Conservation (phyloP, 53 echinoderm and acorn worm genomes). For the Arbacia lixula region DNA sequence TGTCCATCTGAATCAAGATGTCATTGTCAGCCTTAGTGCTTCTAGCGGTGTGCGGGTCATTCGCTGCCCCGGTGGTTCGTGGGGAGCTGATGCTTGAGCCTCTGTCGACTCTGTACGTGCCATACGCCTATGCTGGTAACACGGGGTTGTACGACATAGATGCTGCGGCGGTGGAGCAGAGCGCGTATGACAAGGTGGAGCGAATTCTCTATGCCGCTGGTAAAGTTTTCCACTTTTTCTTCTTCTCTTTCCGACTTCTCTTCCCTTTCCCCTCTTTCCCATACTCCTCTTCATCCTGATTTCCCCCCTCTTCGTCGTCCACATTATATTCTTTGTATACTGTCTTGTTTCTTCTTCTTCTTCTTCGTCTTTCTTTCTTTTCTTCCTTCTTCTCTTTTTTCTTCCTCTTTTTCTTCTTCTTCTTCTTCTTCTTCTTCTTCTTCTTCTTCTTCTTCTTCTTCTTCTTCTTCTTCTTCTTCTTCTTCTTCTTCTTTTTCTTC, state of each 20-base stretch:
- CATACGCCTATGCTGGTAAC: conserved; percentile 61
- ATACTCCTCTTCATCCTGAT: not conserved
- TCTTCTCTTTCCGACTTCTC: not conserved
- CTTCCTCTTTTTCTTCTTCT: not conserved
- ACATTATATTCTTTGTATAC: not conserved
- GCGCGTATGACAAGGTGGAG: conserved; percentile 65
- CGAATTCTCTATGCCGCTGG: conserved; percentile 68
- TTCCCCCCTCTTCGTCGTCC: not conserved
- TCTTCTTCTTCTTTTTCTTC: not conserved
- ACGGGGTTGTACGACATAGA: conserved; percentile 52
- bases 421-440: not conserved
- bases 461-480: not conserved
- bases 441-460: not conserved
- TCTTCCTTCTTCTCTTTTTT: not conserved
- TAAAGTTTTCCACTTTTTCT: not conserved
- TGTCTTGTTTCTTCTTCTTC: not conserved
- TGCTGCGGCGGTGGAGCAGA: conserved; percentile 74
- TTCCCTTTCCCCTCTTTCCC: not conserved
- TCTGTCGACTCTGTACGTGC: conserved; percentile 77
- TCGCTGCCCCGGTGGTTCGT: not conserved
- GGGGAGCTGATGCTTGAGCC: conserved; percentile 51
- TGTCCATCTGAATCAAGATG: too few relatives aligned
- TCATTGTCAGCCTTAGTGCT: not conserved
- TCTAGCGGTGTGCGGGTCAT: not conserved
- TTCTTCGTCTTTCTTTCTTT: not conserved